phyloP scores from a whole-genome alignment of 2,888 invertebrate genomes.

The Apotomis betuletana region DNA sequence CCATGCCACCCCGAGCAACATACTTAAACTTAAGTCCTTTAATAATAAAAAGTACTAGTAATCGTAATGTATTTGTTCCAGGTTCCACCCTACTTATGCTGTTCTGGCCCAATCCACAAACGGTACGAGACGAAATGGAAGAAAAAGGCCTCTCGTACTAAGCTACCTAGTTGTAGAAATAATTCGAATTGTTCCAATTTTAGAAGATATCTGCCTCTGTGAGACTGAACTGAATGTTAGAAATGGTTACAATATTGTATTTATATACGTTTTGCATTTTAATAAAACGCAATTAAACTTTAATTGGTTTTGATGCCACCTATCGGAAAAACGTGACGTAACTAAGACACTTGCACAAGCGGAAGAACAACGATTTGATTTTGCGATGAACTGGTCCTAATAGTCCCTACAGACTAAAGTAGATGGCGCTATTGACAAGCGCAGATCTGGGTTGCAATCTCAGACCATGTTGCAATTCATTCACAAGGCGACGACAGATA shows the following conservation, averaged over 20 bases:
- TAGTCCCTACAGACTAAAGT: neutral
- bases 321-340: conserved; percentile 32
- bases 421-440: too few species aligned
- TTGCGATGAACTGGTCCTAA: neutral
- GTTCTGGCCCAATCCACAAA: conserved; percentile 74
- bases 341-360: conserved; percentile 17
- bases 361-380: too few species aligned
- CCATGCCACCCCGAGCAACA: too few species aligned
- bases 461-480: too few species aligned
- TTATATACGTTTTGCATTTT: conserved; percentile 33
- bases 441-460: too few species aligned
- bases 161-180: conserved; percentile 29
- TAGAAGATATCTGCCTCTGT: conserved; percentile 35
- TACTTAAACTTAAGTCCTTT: too few species aligned
- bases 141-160: conserved; percentile 69
- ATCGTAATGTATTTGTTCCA: conserved; percentile 49
- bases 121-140: conserved; percentile 68
- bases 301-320: conserved; percentile 30
- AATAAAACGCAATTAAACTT: conserved; percentile 41
- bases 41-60: too few species aligned
- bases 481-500: too few species aligned
- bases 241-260: conserved; percentile 42
- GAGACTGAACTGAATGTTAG: conserved; percentile 46
- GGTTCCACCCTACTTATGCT: conserved; percentile 69
- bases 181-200: conserved; percentile 22